Conservation (phyloP, 2,797 vertebrate species). For the Scarus forsteni region DNA sequence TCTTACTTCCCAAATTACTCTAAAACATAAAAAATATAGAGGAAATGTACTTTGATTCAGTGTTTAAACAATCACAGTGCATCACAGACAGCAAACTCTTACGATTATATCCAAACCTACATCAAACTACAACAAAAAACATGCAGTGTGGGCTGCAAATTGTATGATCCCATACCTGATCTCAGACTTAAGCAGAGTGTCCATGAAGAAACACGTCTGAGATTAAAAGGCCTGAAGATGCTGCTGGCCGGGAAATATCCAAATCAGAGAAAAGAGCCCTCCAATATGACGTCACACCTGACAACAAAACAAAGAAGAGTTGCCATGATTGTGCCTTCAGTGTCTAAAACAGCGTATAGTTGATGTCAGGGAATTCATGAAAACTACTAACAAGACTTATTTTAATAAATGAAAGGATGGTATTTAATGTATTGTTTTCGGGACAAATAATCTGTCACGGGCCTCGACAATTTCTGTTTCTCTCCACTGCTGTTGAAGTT, state of each 20-base stretch:
- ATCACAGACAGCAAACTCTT: conserved; percentile 12
- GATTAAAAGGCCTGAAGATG: conserved; percentile 79
- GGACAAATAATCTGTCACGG: too few relatives aligned
- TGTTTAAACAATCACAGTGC: conserved; percentile 4
- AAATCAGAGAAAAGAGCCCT: conserved; percentile 85
- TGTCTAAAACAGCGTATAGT: conserved; percentile 26
- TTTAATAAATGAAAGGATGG: background rate
- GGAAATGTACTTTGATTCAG: conserved; percentile 2
- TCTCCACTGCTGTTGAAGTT: too few relatives aligned
- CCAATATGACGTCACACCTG: conserved; percentile 85
- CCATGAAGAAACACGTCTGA: conserved; percentile 85
- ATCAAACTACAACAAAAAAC: conserved; percentile 16
- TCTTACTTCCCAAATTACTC: conserved; percentile 9
- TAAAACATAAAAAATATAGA: conserved; percentile 14
- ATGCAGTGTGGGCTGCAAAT: conserved; percentile 20
- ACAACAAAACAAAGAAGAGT: conserved; percentile 69
- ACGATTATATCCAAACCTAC: background rate
- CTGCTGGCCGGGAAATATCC: conserved; percentile 83
- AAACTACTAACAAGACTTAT: too few relatives aligned
- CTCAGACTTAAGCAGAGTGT: conserved; percentile 84
- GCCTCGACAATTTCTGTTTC: too few relatives aligned
- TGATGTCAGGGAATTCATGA: conserved; percentile 14
- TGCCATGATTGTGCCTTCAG: conserved; percentile 39
- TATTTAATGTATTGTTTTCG: background rate
- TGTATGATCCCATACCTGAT: conserved; percentile 81